A percentile compares a stretch with the other conserved stretches of the same genome.
phyloP scores from a whole-genome alignment of 2,888 invertebrate species.

The Andrena bicolor region DNA sequence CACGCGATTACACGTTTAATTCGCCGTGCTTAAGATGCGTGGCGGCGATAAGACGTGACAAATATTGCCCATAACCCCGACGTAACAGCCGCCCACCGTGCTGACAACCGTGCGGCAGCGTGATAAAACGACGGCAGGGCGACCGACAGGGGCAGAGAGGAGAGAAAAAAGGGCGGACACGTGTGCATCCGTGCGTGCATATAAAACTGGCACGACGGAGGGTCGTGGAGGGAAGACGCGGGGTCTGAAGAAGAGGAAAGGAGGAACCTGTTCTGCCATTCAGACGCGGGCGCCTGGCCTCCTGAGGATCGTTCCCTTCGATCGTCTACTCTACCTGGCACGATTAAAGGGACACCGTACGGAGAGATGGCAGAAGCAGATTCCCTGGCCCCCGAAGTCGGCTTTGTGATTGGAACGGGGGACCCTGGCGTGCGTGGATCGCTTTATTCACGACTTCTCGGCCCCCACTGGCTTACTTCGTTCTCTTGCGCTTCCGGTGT shows the following conservation, averaged over 20 bases:
- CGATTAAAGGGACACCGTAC: constrained; percentile 44
- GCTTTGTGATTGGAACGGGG: constrained; percentile 2
- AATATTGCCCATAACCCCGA: constrained; percentile 81
- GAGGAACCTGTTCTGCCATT: constrained; percentile 74
- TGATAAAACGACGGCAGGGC: constrained; percentile 44
- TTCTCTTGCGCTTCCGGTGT: neutral
- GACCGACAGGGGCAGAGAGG: neutral
- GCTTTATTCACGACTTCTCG: constrained; percentile 42
- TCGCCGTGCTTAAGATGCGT: constrained; percentile 79
- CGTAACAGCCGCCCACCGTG: constrained; percentile 68
- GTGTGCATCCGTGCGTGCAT: constrained; percentile 33
- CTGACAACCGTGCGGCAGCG: constrained; percentile 69
- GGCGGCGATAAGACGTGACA: constrained; percentile 82
- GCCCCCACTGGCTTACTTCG: constrained; percentile 3
- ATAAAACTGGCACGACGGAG: neutral
- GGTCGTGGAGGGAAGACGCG: neutral
- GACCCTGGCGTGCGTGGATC: neutral
- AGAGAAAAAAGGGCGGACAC: constrained; percentile 33
- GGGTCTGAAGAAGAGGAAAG: neutral
- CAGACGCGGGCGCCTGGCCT: constrained; percentile 61
- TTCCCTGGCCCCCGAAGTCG: constrained; percentile 9
- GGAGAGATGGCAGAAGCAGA: constrained; percentile 31
- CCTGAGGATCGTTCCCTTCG: constrained; percentile 54
- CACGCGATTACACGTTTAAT: constrained; percentile 81
- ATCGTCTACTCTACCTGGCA: constrained; percentile 38